Evolutionary conservation across 2,797 vertebrate species (phyloP).

Genomic region (Diplodus sargus): DNA sequence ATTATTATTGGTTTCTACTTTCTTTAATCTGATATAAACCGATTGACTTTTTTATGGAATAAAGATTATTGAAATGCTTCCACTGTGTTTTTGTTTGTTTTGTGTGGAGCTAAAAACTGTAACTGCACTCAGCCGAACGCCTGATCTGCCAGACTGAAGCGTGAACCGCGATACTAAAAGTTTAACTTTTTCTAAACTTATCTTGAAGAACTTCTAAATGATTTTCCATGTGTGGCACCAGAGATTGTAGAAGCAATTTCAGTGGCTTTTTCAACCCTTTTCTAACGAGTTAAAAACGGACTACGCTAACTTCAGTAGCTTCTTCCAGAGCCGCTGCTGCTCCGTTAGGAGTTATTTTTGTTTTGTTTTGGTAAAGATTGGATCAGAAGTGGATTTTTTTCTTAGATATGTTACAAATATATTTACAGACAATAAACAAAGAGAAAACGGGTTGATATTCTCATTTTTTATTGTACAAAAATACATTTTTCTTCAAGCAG

Average conservation of each 20-base stretch:
- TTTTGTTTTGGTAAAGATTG: too few relatives aligned
- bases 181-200: too few relatives aligned
- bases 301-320: too few relatives aligned
- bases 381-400: neutral
- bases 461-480: conserved; percentile 78
- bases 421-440: neutral
- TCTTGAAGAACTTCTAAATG: too few relatives aligned
- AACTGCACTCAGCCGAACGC: neutral
- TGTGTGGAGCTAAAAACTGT: neutral
- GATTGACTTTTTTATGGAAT: conserved; percentile 86
- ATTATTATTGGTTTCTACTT: conserved; percentile 83
- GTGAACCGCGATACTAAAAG: neutral
- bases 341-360: neutral
- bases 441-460: neutral
- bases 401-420: neutral
- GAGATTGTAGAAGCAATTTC: too few relatives aligned
- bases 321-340: too few relatives aligned
- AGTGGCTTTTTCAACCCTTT: too few relatives aligned
- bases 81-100: neutral
- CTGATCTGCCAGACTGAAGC: too few relatives aligned
- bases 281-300: too few relatives aligned
- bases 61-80: conserved; percentile 82
- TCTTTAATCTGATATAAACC: conserved; percentile 85
- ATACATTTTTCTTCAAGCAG: conserved; percentile 77
- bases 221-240: too few relatives aligned